Base-by-base conservation (phyloP, 2,888 invertebrate genomes). In the Ichneumoninae sp. region DNA sequence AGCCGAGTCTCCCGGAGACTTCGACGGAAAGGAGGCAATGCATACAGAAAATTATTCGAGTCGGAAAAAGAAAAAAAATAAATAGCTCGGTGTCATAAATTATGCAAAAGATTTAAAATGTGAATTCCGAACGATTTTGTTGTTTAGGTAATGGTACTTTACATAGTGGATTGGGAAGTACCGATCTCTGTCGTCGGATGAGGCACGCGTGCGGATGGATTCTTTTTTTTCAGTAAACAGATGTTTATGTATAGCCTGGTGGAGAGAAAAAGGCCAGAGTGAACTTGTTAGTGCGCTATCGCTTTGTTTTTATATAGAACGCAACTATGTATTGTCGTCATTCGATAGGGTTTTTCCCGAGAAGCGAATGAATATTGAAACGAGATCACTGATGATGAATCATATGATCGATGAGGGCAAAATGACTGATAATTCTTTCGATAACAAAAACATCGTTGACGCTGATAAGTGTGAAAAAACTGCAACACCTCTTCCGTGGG, bases 331-430 rank as follows among this genome's bases (percentile, higher is more conserved):
- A 50, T 75, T n/a, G 62, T 78, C 81, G 54, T 71, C 57, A 54
- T 70, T 84, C 84, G 81, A 81, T 40, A 65, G 81, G 84, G 81
- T 84, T 84, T 81, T 78, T 52, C 69, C 50, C 78, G 80, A 16
- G 74, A 33, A 54, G 26, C 62, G 65, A 78, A 74, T 44, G 78
- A 74, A 84, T 84, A 81, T 74, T 70, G 78, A 81, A 81, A 75
- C 50, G 74, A 65, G 74, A 84, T 81, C 77, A 78, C 47, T 30
- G 47, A 69, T 52, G 30, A 54, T 69, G 30, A 44, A 82, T 54
- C 68, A 70, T 70, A 79, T 71, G 65, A 71, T 71, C 50, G 50
- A 75, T 33, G 65, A 47, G 6, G 50, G 19, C n/a, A 68, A 30
- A 1, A 50, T 47, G 7, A 26, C 16, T n/a, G 50, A 65, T 65